Evolutionary conservation across 2,888 invertebrate genomes (phyloP), one percentile per base, ranked within the genome.

Genomic region (Acrocyrtus sp.): DNA sequence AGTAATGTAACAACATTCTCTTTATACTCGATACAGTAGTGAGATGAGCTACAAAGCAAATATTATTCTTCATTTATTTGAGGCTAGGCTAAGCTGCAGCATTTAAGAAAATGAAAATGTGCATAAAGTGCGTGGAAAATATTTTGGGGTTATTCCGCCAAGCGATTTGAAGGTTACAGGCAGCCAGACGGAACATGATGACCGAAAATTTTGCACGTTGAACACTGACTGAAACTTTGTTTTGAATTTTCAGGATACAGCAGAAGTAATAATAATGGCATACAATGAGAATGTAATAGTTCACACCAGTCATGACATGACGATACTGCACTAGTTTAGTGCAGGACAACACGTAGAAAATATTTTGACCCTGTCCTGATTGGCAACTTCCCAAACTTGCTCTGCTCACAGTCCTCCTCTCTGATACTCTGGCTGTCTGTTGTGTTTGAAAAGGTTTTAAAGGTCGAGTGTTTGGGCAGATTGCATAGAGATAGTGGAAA

Each of bases 321-420:
- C 22, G 22, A 50, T 21, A 50, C 24, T 50, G 6, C 39, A 34
- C 34, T 34, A 34, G 34, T 34, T 34, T 34, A 34, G 34, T 34
- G 34, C 12, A 34, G 34, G 34, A 34, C 34, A 8, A 34, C 5
- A 34, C n/a, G n/a, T n/a, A 15, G 19, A 54, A 17, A 58, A 24
- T 58, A 51, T 63, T 56, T 65, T 65, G 65, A 56, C 65, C 65
- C 54, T 65, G 65, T 65, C 65, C 65, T 65, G 56, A 65, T 65
- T 65, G 65, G 65, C 65, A 65, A 65, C 56, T 34, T 26, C 65
- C 65, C 65, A 65, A 56, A 17, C 26, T 22, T 27, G 17, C 29
- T 27, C n/a, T 27, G 21, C 26, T 45, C 5, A 10, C 39, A 39
- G 39, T 10, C 12, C 8, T 39, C 6, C 39, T 39, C 39, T 39